phyloP scores from a whole-genome alignment of 2,797 vertebrate genomes.

The Catharus ustulatus region DNA sequence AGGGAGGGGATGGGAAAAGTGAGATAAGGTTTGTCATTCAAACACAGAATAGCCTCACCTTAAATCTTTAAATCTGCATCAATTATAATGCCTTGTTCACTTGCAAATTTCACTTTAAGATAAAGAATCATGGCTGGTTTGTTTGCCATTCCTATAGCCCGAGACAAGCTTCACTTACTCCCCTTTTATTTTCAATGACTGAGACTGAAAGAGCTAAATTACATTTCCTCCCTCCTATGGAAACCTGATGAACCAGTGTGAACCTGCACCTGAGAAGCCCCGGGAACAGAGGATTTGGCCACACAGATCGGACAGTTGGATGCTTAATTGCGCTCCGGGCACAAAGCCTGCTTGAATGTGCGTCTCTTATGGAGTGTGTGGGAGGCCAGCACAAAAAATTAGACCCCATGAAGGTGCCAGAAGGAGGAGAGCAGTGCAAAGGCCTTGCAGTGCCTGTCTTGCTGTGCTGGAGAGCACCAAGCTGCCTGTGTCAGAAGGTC shows the following conservation, averaged over 20 bases:
- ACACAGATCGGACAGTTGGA: slow-evolving; percentile 60
- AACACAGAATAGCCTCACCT: slow-evolving; percentile 54
- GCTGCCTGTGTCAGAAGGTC: not conserved
- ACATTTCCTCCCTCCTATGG: slow-evolving; percentile 40
- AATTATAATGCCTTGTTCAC: slow-evolving; percentile 54
- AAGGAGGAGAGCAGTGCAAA: slow-evolving; percentile 13
- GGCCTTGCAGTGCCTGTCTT: not conserved
- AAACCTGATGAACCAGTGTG: slow-evolving; percentile 66
- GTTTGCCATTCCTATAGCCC: slow-evolving; percentile 52
- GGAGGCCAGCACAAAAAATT: slow-evolving; percentile 47
- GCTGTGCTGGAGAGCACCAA: not conserved
- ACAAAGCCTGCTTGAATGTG: slow-evolving; percentile 51
- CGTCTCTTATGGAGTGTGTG: slow-evolving; percentile 31
- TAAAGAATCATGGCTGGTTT: slow-evolving; percentile 51
- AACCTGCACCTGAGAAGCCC: slow-evolving; percentile 63
- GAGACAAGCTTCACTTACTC: slow-evolving; percentile 53
- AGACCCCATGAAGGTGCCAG: slow-evolving; percentile 33
- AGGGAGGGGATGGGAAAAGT: slow-evolving; percentile 64
- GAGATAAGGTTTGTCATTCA: slow-evolving; percentile 64
- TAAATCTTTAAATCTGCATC: slow-evolving; percentile 58
- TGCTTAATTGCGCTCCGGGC: slow-evolving; percentile 40
- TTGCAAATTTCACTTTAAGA: slow-evolving; percentile 65
- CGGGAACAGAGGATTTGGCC: slow-evolving; percentile 24
- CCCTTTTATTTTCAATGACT: slow-evolving; percentile 55
- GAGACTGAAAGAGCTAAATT: slow-evolving; percentile 62